Conservation (phyloP, 2,888 invertebrate genomes). For the Chaitophorus viminalis region DNA sequence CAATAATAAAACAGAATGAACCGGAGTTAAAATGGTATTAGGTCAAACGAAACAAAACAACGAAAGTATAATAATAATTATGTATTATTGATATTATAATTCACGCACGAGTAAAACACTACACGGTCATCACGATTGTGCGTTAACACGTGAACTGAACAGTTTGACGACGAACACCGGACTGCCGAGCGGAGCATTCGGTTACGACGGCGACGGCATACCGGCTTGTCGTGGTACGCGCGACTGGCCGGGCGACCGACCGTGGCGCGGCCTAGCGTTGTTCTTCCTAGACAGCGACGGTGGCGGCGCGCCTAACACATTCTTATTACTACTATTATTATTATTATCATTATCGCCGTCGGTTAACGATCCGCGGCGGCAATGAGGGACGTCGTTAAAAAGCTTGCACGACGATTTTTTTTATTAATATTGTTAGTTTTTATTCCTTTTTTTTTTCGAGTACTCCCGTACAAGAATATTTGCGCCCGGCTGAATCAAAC, state of each 20-base stretch:
- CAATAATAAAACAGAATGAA: too few species aligned
- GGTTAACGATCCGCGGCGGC: slow-evolving; percentile 39
- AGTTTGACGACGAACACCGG: slow-evolving; percentile 52
- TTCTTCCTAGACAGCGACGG: background rate
- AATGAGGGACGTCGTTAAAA: slow-evolving; percentile 4
- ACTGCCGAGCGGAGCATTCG: slow-evolving; percentile 5
- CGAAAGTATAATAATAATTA: too few species aligned
- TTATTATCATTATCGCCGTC: slow-evolving; percentile 6
- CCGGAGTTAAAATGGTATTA: too few species aligned
- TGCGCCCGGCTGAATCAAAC: slow-evolving; percentile 14
- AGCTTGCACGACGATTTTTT: slow-evolving; percentile 5
- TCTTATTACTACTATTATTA: background rate
- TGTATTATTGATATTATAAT: background rate
- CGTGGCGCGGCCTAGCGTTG: slow-evolving; percentile 13
- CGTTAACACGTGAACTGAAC: slow-evolving; percentile 1
- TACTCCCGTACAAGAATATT: too few species aligned
- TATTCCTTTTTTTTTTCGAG: slow-evolving; percentile 4
- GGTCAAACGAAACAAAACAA: too few species aligned
- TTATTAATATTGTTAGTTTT: background rate
- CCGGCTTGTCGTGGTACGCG: slow-evolving; percentile 14
- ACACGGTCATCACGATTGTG: slow-evolving; percentile 9
- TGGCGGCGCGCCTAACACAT: background rate
- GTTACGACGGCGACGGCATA: background rate
- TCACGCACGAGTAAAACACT: slow-evolving; percentile 5
- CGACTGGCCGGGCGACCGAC: background rate